Percentiles rank a stretch among this genome's conserved stretches.
Conservation (phyloP, 2,797 vertebrate genomes). For the Apogon hyalosoma region DNA sequence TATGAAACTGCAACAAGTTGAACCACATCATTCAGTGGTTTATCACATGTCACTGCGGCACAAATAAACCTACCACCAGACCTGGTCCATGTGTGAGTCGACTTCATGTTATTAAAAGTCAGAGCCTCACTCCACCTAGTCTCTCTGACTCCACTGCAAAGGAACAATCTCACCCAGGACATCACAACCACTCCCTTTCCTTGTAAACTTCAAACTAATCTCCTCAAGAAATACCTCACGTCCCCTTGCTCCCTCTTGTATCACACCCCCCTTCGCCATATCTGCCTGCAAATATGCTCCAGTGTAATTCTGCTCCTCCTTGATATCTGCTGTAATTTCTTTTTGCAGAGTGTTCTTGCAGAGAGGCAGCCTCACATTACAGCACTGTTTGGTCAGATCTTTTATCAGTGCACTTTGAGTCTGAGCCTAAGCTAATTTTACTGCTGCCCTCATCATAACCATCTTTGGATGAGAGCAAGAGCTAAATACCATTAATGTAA, state of each 20-base stretch:
- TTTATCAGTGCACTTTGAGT: constrained; percentile 46
- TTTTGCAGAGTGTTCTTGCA: constrained; percentile 49
- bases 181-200: constrained; percentile 34
- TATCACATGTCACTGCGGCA: constrained; percentile 10
- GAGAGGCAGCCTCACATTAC: constrained; percentile 38
- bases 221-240: constrained; percentile 52
- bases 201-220: constrained; percentile 55
- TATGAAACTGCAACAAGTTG: constrained; percentile 19
- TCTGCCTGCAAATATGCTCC: constrained; percentile 44
- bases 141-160: constrained; percentile 34
- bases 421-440: constrained; percentile 46
- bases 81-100: constrained; percentile 16
- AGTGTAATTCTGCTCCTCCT: constrained; percentile 38
- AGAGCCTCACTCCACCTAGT: constrained; percentile 37
- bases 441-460: constrained; percentile 63
- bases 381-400: constrained; percentile 44
- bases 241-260: constrained; percentile 37
- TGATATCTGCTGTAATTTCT: constrained; percentile 27
- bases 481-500: constrained; percentile 61
- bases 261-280: constrained; percentile 34
- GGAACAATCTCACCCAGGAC: constrained; percentile 38
- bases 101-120: constrained; percentile 56
- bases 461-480: constrained; percentile 55
- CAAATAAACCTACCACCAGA: constrained; percentile 28
- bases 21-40: constrained; percentile 7